Conservation (phyloP, 2,888 invertebrate genomes). For the Mallateleia sp. region DNA sequence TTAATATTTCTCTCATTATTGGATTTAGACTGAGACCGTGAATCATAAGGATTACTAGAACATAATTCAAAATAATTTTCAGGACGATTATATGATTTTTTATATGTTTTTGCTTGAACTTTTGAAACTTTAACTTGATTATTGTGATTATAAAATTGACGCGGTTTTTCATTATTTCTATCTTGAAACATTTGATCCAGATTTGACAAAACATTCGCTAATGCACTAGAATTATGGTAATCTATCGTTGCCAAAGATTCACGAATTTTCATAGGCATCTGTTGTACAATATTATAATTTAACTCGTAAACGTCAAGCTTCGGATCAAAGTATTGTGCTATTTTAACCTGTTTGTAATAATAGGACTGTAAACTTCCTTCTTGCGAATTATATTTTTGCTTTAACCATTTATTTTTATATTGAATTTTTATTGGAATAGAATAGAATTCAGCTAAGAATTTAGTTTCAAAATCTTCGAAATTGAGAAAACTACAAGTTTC, state of each 20-base stretch:
- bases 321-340: neutral
- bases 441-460: conserved; percentile 26
- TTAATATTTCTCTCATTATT: too few relatives aligned
- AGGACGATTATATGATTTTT: too few relatives aligned
- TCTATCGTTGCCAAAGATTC: neutral
- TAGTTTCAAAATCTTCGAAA: conserved; percentile 1
- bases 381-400: neutral
- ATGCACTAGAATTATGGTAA: neutral
- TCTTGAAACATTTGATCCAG: too few relatives aligned
- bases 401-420: conserved; percentile 1
- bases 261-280: neutral
- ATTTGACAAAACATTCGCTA: neutral
- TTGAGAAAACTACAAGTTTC: neutral
- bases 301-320: neutral
- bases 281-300: neutral
- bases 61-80: too few relatives aligned
- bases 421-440: conserved; percentile 6
- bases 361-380: neutral
- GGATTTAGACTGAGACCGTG: too few relatives aligned
- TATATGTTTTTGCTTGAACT: too few relatives aligned
- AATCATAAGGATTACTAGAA: too few relatives aligned
- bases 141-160: too few relatives aligned
- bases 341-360: neutral
- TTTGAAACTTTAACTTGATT: too few relatives aligned
- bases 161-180: too few relatives aligned